A percentile compares a stretch with the other conserved stretches of the same genome.
These are phyloP conservation scores for Nothoprocta pentlandii DNA, from an alignment of 2,113 vertebrate species.

Conservation along the genomic window DNA sequence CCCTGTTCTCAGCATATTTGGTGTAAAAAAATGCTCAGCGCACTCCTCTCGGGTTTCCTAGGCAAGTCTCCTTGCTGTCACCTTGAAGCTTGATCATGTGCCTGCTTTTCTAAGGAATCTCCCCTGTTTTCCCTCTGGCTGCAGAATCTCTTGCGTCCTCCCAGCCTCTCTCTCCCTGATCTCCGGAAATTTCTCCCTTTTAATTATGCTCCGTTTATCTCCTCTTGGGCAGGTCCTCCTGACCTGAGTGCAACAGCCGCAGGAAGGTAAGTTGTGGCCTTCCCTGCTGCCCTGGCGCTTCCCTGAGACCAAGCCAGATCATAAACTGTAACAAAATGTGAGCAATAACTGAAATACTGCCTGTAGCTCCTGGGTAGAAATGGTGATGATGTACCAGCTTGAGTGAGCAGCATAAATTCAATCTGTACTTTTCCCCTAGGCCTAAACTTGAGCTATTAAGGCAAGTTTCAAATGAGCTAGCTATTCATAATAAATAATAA, in stretches of 20 bases:
- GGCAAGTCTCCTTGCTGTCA: background rate
- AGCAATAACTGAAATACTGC: background rate
- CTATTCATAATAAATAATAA: background rate
- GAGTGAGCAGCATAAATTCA: background rate
- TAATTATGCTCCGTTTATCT: fast-evolving
- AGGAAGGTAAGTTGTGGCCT: background rate
- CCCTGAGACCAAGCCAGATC: background rate
- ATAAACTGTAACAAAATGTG: background rate
- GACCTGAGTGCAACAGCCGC: background rate
- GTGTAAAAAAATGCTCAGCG: background rate
- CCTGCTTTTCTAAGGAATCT: background rate
- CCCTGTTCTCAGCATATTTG: background rate
- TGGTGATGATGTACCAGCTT: background rate
- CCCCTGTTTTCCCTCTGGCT: background rate
- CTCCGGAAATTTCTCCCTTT: background rate
- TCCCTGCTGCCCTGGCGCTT: background rate
- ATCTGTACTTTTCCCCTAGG: background rate
- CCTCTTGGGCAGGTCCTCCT: background rate
- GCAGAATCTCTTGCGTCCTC: background rate
- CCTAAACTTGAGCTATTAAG: background rate
- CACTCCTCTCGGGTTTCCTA: background rate
- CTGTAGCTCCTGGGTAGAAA: background rate
- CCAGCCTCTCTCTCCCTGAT: background rate
- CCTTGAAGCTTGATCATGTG: background rate
- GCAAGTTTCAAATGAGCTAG: background rate